phyloP scores from a whole-genome alignment of 1,140 invertebrate species.

The Dolichoris vasculosae region DNA sequence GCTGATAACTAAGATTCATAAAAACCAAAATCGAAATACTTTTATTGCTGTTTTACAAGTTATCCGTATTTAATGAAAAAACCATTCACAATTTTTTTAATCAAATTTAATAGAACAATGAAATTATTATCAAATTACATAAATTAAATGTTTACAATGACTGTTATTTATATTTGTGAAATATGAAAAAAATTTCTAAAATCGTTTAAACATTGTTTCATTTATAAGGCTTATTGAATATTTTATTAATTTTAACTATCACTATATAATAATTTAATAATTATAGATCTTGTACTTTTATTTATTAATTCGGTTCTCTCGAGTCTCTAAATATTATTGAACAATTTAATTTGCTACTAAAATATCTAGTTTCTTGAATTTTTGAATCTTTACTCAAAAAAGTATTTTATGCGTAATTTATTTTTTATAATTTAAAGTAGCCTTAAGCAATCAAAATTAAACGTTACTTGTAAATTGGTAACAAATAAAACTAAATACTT shows the following conservation, averaged over 20 bases:
- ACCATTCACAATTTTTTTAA: neutral
- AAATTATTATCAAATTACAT: too few relatives aligned
- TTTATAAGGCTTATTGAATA: neutral
- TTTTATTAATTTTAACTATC: neutral
- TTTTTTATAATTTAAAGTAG: neutral
- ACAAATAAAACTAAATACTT: conserved; percentile 7
- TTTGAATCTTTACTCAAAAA: too few relatives aligned
- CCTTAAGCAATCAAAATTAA: neutral
- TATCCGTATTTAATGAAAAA: neutral
- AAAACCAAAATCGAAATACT: neutral
- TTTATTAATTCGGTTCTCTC: neutral
- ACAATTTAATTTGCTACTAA: neutral
- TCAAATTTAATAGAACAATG: too few relatives aligned
- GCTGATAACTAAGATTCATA: neutral
- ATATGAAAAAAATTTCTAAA: neutral
- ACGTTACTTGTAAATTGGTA: neutral
- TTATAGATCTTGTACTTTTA: neutral
- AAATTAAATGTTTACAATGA: neutral
- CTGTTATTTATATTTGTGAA: neutral
- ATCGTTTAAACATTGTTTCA: neutral
- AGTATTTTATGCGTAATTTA: too few relatives aligned
- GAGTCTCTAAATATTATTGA: neutral
- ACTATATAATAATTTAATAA: neutral
- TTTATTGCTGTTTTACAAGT: neutral
- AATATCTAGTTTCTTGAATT: too few relatives aligned